Evolutionary conservation across 2,888 invertebrate species (phyloP), one percentile per base, ranked within the genome.

Genomic region (Junonia oenone): DNA sequence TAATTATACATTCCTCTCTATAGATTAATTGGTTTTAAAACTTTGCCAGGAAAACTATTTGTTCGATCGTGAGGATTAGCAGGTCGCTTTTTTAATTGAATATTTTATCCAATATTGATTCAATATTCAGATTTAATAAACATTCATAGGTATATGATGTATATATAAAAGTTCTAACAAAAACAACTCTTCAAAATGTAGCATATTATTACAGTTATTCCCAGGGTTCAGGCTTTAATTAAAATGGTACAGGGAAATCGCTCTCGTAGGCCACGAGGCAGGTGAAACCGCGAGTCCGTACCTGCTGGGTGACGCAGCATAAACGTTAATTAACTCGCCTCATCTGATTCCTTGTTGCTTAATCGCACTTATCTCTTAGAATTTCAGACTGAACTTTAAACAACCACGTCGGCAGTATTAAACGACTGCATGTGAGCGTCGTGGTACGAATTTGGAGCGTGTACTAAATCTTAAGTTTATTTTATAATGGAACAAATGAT

Each of bases 291-390:
- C 66, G 66, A 64, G 65, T 68, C 68, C 67, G 72, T 70, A 70
- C 70, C 71, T 68, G 73, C 71, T 75, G 74, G 75, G 82, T 81
- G 80, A 81, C 75, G 79, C 69, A 62, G 73, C 77, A 76, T 79
- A 79, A 81, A 76, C 73, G 75, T 75, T 81, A 79, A 83, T 81
- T 81, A 81, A 81, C 78, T 73, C 71, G 73, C 75, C 76, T 69
- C 73, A 76, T 71, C 67, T 63, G 66, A 73, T 68, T 73, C 55
- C 56, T 53, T 57, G 46, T 61, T 52, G 55, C 60, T 58, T 57
- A 58, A 58, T 61, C 51, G 59, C 58, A 57, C 57, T 56, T 55
- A 59, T 53, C 55, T 59, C 57, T 55, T 51, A 38, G 48, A 47
- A 45, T 56, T 54, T 52, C 35, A 45, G 19, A 27, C 11, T 35